These are phyloP conservation scores for Hydractinia echinata DNA, from an alignment of 30 jellyfish, hydroid and myxozoan genomes.

Conservation along the genomic window DNA sequence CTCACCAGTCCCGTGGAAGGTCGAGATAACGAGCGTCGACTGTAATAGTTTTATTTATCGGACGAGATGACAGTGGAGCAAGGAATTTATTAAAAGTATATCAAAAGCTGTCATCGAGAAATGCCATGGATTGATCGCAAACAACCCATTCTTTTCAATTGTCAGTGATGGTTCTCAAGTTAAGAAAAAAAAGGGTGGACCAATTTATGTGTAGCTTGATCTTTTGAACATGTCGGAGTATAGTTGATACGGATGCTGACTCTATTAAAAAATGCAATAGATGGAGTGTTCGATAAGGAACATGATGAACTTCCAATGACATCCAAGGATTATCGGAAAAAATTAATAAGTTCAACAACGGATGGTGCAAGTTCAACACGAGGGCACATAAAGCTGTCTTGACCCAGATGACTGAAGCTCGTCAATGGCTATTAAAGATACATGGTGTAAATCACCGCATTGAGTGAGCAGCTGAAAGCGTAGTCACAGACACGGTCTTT, in stretches of 20 bases:
- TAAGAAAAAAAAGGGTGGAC: too few species aligned
- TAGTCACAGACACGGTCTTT: conserved; percentile 21
- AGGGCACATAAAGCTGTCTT: conserved; percentile 47
- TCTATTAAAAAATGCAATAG: not conserved
- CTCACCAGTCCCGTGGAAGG: too few species aligned
- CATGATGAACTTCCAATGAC: not conserved
- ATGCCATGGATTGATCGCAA: too few species aligned
- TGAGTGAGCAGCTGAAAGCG: conserved; percentile 43
- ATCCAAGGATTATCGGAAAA: conserved; percentile 9
- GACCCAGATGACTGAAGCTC: conserved; percentile 25
- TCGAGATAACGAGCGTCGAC: too few species aligned
- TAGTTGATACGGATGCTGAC: not conserved
- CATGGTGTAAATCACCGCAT: conserved; percentile 54
- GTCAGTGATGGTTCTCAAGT: conserved; percentile 22
- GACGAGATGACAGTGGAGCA: too few species aligned
- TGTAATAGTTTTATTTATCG: too few species aligned
- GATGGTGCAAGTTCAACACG: conserved; percentile 52
- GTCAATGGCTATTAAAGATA: conserved; percentile 44
- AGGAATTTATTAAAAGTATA: too few species aligned
- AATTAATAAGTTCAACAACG: conserved; percentile 40
- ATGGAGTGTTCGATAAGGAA: conserved; percentile 10
- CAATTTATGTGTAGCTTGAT: conserved; percentile 21
- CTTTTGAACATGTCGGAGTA: conserved; percentile 26
- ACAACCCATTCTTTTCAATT: not conserved
- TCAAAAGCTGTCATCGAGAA: too few species aligned